phyloP scores from a whole-genome alignment of 2,888 invertebrate genomes.

The Sesia bembeciformis region DNA sequence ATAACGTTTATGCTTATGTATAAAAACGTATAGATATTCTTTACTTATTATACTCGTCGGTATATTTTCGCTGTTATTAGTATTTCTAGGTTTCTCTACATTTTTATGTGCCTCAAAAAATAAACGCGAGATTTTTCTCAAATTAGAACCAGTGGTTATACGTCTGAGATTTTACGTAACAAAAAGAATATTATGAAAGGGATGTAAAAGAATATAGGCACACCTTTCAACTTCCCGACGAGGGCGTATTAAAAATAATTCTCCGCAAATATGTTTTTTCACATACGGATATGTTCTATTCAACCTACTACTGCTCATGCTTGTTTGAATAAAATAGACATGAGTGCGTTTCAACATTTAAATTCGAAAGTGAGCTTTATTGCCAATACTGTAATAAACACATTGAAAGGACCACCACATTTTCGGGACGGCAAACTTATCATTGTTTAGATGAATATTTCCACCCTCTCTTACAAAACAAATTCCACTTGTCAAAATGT shows the following conservation, averaged over 20 bases:
- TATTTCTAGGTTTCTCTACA: too few relatives aligned
- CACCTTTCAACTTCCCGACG: constrained; percentile 8
- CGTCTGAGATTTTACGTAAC: neutral
- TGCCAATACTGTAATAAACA: neutral
- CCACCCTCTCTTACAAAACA: constrained; percentile 46
- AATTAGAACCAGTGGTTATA: neutral
- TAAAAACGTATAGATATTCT: too few relatives aligned
- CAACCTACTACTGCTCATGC: neutral
- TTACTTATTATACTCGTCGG: too few relatives aligned
- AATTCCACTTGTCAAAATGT: constrained; percentile 67
- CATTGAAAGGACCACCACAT: constrained; percentile 8
- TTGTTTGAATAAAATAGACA: neutral
- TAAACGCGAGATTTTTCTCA: too few relatives aligned
- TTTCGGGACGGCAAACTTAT: constrained; percentile 30
- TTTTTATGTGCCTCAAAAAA: too few relatives aligned
- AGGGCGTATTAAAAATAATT: constrained; percentile 9
- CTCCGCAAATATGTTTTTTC: constrained; percentile 8
- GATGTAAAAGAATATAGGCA: neutral
- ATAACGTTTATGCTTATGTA: too few relatives aligned
- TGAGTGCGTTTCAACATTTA: neutral
- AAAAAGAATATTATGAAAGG: neutral
- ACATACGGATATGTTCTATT: constrained; percentile 1
- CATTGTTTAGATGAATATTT: constrained; percentile 28
- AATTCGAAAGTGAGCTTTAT: neutral
- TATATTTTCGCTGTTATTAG: too few relatives aligned